Percentiles rank a stretch among this genome's conserved stretches.
Evolutionary conservation across 2,888 invertebrate genomes (phyloP).

Genomic region (Acanthococcus lagerstroemiae): DNA sequence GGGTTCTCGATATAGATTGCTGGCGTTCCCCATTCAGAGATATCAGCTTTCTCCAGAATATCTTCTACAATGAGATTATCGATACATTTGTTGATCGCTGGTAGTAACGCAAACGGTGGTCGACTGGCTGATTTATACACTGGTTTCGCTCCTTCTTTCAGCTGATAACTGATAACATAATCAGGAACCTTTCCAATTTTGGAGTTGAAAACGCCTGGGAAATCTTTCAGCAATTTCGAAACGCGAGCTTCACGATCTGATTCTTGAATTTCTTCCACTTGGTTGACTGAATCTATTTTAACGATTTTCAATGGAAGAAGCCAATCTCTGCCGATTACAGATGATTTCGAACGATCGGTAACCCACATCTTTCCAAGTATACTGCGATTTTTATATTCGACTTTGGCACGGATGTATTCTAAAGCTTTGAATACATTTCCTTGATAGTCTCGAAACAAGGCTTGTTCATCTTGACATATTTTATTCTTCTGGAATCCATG

Average conservation of each 20-base stretch:
- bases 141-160: background rate
- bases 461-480: background rate
- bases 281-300: background rate
- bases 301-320: background rate
- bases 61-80: constrained; percentile 21
- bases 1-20: constrained; percentile 36
- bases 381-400: background rate
- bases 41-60: constrained; percentile 32
- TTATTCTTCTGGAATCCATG: background rate
- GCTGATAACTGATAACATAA: background rate
- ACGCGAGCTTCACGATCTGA: background rate
- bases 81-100: constrained; percentile 33
- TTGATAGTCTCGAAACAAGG: background rate
- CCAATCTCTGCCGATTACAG: background rate
- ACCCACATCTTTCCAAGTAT: background rate
- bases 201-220: background rate
- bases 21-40: constrained; percentile 37
- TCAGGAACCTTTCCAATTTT: background rate
- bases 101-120: constrained; percentile 10
- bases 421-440: background rate
- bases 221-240: background rate
- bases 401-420: background rate
- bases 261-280: background rate
- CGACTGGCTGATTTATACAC: background rate
- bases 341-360: background rate